These are phyloP conservation scores for Bellardia pandia DNA, from an alignment of 2,888 invertebrate genomes.

Conservation along the genomic window DNA sequence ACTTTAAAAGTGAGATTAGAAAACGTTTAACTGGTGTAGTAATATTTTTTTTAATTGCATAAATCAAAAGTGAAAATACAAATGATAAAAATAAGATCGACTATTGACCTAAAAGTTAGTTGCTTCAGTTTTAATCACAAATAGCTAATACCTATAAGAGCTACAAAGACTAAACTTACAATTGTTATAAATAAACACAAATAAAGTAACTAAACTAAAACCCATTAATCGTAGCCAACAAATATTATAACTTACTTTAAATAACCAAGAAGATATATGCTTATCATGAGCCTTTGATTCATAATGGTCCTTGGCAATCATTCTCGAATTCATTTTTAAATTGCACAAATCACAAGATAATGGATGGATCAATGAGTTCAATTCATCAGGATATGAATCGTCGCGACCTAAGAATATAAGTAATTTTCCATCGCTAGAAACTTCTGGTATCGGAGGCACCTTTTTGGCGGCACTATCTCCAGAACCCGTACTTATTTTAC, in stretches of 20 bases:
- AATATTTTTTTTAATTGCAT: too few relatives aligned
- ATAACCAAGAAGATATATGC: slow-evolving; percentile 84
- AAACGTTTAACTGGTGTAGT: too few relatives aligned
- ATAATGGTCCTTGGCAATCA: slow-evolving; percentile 85
- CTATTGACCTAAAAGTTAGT: too few relatives aligned
- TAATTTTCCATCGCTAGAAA: slow-evolving; percentile 58
- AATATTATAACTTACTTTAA: slow-evolving; percentile 71
- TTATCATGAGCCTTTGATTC: slow-evolving; percentile 86
- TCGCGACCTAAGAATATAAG: slow-evolving; percentile 79
- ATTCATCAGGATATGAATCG: slow-evolving; percentile 81
- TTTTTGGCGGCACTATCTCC: slow-evolving; percentile 42
- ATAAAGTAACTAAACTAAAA: too few relatives aligned
- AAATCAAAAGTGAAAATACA: too few relatives aligned
- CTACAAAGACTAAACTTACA: too few relatives aligned
- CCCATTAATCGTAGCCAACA: neutral
- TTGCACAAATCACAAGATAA: slow-evolving; percentile 85
- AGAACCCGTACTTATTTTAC: slow-evolving; percentile 54
- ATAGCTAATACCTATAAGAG: too few relatives aligned
- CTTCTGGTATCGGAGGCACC: slow-evolving; percentile 37
- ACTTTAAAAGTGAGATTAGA: too few relatives aligned
- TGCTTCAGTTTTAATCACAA: too few relatives aligned
- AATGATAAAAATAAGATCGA: too few relatives aligned
- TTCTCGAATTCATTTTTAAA: slow-evolving; percentile 84
- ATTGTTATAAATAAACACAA: too few relatives aligned
- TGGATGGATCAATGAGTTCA: slow-evolving; percentile 85